Base-by-base conservation (phyloP, 2,797 vertebrate species). In the Rhodeus uyekii region DNA sequence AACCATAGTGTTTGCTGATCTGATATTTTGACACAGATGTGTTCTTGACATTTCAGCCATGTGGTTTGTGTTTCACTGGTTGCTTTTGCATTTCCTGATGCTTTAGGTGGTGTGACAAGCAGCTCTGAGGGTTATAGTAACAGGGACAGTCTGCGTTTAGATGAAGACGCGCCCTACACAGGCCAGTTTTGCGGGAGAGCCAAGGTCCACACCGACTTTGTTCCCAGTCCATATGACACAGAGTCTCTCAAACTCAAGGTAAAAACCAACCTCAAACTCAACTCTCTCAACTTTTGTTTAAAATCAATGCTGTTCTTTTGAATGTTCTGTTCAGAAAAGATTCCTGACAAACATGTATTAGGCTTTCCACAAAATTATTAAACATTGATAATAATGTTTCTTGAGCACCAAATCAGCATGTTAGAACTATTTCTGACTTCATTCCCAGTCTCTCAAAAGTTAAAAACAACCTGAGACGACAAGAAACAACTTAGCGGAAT, bases 201-300 rank as follows among this genome's bases (percentile, higher is more conserved):
- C 67, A 94, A 92, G 82, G 98, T 98, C 36, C 98, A 99, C 65
- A 99, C 98, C 0, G 96, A 97, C 84, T 97, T 96, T 80, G 94
- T 95, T 1, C 98, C 98, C 1, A 99, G 97, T 84, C 98, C 97
- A 0, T 99, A 99, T 0, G 98, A 99, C 88, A 96, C 92, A 0
- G 98, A 98, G 72, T 99, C 97, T 16, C 95, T 99, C 82, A 97
- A 94, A 91, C 97, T 99, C 83, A 96, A 96, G 96, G 98, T 98
- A 86, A 85, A 55, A 65, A 63, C 38, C n/a, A 75, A 19, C 12
- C 1, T 14, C 14, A 0, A 42, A 69, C 32, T 44, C 29, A 38
- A 32, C 39, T 63, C 8, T 24, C 53, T 58, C 53, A 14, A 27
- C n/a, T n/a, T 53, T 10, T 50, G 8, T 9, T 50, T 50, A 3